Evolutionary conservation across 2,888 invertebrate genomes (phyloP).

Genomic region (Luperina nickerlii): DNA sequence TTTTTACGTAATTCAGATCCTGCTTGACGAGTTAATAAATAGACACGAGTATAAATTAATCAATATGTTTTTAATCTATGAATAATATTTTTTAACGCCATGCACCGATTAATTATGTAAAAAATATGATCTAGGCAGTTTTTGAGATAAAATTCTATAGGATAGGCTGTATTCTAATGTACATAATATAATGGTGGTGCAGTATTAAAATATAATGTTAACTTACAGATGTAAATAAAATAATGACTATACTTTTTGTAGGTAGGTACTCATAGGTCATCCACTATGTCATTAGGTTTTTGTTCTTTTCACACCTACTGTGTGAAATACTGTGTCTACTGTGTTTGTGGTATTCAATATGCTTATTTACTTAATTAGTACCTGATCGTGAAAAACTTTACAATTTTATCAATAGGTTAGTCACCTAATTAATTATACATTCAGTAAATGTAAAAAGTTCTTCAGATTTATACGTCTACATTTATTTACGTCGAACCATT

Average conservation of each 20-base stretch:
- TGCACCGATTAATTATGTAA: constrained; percentile 26
- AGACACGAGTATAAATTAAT: constrained; percentile 44
- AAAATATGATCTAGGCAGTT: constrained; percentile 9
- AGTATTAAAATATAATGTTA: background rate
- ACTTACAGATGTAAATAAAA: background rate
- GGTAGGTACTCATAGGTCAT: background rate
- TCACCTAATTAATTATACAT: constrained; percentile 6
- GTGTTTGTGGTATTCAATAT: background rate
- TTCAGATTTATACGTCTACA: constrained; percentile 23
- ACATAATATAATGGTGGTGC: background rate
- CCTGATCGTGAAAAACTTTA: background rate
- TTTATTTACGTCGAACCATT: constrained; percentile 50
- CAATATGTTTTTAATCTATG: constrained; percentile 36
- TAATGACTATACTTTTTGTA: background rate
- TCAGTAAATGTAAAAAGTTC: constrained; percentile 2
- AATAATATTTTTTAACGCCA: constrained; percentile 27
- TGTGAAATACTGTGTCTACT: no score
- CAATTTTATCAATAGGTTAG: background rate
- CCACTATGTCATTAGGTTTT: background rate
- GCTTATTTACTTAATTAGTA: background rate
- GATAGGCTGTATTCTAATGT: background rate
- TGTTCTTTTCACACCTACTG: background rate
- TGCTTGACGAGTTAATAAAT: constrained; percentile 56
- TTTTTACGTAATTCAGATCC: constrained; percentile 58
- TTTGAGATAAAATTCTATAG: background rate